Conservation (phyloP, 2,113 vertebrate genomes). For the Nerophis lumbriciformis region DNA sequence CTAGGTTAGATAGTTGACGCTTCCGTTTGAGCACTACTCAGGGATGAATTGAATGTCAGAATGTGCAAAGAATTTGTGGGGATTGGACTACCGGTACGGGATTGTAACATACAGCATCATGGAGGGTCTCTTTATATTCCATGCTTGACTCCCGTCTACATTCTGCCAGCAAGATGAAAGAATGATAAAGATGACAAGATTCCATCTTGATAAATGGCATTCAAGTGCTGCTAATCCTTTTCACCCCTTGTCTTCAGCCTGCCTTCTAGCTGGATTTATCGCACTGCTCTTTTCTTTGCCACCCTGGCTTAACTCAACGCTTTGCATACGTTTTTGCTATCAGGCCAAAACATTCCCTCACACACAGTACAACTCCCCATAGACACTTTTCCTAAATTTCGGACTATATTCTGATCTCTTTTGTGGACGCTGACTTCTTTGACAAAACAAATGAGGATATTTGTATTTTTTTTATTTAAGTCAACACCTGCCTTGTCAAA, state of each 20-base stretch:
- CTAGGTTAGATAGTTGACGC: too few relatives aligned
- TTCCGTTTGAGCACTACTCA: too few relatives aligned
- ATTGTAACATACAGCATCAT: slow-evolving; percentile 1
- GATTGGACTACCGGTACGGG: too few relatives aligned
- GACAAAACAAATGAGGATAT: slow-evolving; percentile 7
- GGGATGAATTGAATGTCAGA: neutral
- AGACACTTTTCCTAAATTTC: slow-evolving; percentile 4
- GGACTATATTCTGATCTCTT: slow-evolving; percentile 9
- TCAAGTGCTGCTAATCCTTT: slow-evolving; percentile 23
- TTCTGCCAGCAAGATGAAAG: slow-evolving; percentile 14
- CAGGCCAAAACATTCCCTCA: slow-evolving; percentile 11
- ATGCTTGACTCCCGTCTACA: slow-evolving; percentile 2
- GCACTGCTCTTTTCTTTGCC: slow-evolving; percentile 15
- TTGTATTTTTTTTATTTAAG: slow-evolving; percentile 15
- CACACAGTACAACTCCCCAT: neutral
- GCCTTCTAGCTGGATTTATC: slow-evolving; percentile 32
- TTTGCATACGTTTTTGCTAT: slow-evolving; percentile 28
- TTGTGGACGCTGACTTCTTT: neutral
- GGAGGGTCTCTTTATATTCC: slow-evolving; percentile 13
- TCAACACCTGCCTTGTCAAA: neutral
- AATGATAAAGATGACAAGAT: slow-evolving; percentile 6
- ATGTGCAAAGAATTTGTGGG: too few relatives aligned
- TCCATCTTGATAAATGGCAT: slow-evolving; percentile 23
- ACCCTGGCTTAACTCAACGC: slow-evolving; percentile 21
- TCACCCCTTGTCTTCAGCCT: slow-evolving; percentile 8